Base-by-base conservation (phyloP, 1,140 invertebrate genomes). In the Bombus superbus region DNA sequence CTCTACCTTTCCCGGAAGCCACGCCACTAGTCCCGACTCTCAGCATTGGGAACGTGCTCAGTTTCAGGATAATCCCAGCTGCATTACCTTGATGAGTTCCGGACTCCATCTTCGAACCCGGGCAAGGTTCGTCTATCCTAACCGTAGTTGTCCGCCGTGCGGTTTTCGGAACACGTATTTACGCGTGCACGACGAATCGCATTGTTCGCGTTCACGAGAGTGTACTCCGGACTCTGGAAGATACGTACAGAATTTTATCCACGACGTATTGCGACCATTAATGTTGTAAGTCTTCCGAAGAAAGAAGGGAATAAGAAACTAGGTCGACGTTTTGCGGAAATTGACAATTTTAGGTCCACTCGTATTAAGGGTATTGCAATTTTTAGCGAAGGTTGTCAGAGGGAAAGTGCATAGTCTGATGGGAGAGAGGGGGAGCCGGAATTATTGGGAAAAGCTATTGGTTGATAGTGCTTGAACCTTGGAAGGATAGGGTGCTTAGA, bases 81-180 rank as follows among this genome's bases (percentile, higher is more conserved):
- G 94, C 94, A 95, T 95, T 95, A 95, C 92, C 92, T 94, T 94
- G 94, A 95, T 95, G 94, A 95, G 94, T 92, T 94, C 92, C 89
- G 90, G 91, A 90, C 89, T 90, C 91, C 90, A 92, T 89, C 88
- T 92, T 86, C 88, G 68, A 79, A 85, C 91, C 86, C 74, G 78
- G 80, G 82, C 86, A 68, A 84, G 82, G 35, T 22, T 68, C 83
- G 76, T 42, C 66, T 85, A 79, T 59, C 74, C 44, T 84, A 32
- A 18, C n/a, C 35, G 71, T 71, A 72, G 68, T 68, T 59, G 57
- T 42, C 83, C 76, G 62, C 57, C 35, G 28, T 42, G 42, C 28
- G 40, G 82, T 57, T 87, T 79, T 57, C 72, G 81, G 59, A 32
- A 71, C 68, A 83, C 74, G 57, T 73, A 83, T 83, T 83, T 80